Evolutionary conservation across 2,888 invertebrate species (phyloP).

Genomic region (Aporophyla lueneburgensis): DNA sequence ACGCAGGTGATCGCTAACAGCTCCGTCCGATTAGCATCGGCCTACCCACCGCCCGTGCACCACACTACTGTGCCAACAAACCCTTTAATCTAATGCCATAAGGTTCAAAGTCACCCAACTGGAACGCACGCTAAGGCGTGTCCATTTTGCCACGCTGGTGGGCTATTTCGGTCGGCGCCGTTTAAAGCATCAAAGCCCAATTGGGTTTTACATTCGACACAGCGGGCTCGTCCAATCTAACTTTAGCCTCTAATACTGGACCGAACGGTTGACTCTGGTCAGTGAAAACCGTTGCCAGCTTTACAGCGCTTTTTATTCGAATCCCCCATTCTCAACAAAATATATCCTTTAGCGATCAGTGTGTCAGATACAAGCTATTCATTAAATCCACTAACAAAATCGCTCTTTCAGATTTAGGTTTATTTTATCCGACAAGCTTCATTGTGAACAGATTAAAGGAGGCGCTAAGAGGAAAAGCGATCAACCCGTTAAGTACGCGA

Average conservation of each 20-base stretch:
- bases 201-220: constrained; percentile 87
- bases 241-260: constrained; percentile 79
- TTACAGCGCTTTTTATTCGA: constrained; percentile 60
- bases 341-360: constrained; percentile 58
- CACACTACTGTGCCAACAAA: constrained; percentile 22
- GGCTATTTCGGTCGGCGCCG: constrained; percentile 83
- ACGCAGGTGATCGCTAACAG: constrained; percentile 87
- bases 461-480: constrained; percentile 50
- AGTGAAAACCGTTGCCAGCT: constrained; percentile 67
- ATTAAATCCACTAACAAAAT: constrained; percentile 55
- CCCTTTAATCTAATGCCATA: constrained; percentile 51
- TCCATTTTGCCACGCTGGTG: constrained; percentile 72
- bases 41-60: constrained; percentile 62
- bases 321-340: constrained; percentile 49
- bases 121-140: constrained; percentile 45
- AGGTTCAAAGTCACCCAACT: constrained; percentile 61
- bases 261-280: constrained; percentile 57
- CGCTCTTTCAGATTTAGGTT: constrained; percentile 35
- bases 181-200: constrained; percentile 88
- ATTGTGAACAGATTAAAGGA: constrained; percentile 56
- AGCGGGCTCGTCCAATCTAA: constrained; percentile 84
- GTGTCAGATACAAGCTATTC: constrained; percentile 48
- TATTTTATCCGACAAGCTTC: constrained; percentile 40
- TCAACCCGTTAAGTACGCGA: constrained; percentile 59
- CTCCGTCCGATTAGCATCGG: constrained; percentile 84